Base-by-base conservation (phyloP, 2,888 invertebrate species). In the Xylophagus ater region DNA sequence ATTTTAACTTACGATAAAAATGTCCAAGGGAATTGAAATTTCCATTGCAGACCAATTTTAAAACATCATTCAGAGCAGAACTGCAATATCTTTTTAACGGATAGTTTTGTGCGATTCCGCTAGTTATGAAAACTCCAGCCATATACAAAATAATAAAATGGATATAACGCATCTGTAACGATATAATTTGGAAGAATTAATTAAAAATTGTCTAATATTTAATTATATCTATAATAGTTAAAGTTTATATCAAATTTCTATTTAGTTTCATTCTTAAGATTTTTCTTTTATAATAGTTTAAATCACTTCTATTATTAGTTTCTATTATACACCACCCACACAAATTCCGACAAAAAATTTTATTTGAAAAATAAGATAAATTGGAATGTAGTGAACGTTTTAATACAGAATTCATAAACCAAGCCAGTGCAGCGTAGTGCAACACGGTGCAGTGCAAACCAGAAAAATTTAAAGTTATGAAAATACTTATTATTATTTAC, bases 81-180 rank as follows among this genome's bases (percentile, higher is more conserved):
- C 58, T 59, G 46, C 62, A 62, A 42, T 56, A 58, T 13, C 52
- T 54, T 37, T 48, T 55, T 10, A 49, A 47, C 4, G 42, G 38
- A 26, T 42, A 34, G 10, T 34, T 31, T 7, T 38, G 42, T 8
- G 38, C 29, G 14, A 34, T 38, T n/a, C 30, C 38, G 23, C 38
- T 38, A 21, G 25, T 38, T 9, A 30, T 24, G 12, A 33, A 26
- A 31, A 37, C 34, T 30, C 24, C 28, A 15, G 30, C 34, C 19
- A 38, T 30, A 18, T 18, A 29, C 26, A 42, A 17, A 24, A 37
- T 29, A 18, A 42, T 31, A 30, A 38, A n/a, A 34, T 31, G 38
- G 13, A 35, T 28, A 34, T 35, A 31, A 34, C 34, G 33, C 42
- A 42, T 42, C 42, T 42, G 25, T 5, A 37, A 42, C 21, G 4